Evolutionary conservation across 2,797 vertebrate genomes (phyloP), one percentile per base, ranked within the genome.

Genomic region (Syncerus caffer): DNA sequence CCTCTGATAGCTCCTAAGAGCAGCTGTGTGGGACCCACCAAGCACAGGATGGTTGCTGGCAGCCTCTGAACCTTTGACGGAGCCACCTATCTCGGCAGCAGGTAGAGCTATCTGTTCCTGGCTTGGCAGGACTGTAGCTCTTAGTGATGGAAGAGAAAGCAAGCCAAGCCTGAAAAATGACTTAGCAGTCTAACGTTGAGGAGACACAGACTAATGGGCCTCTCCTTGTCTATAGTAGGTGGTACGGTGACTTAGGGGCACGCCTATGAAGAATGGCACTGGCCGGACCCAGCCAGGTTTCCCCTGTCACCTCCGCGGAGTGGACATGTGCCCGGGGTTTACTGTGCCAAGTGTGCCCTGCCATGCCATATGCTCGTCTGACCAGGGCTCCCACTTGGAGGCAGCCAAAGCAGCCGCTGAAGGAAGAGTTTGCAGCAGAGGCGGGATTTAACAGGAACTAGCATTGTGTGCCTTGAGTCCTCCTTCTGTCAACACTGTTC

Each of bases 121-220:
- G 55, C 51, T 38, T 92, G 97, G 90, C 97, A 97, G 96, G 79
- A 51, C 2, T 25, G 80, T 95, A 45, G 25, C 80, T 98, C 96
- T 97, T 97, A 29, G n/a, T 96, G 95, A 97, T 96, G 90, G 85
- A 97, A 89, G 96, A 91, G 67, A 95, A 95, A 91, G 93, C 76
- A 47, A 94, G 92, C 79, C 89, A 90, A 96, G 80, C 47, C 86
- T 98, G 97, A 97, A 97, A 97, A 97, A 97, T 94, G 90, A 88
- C 90, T 93, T 85, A 64, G 45, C 38, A 62, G 91, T 97, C 92
- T 91, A 96, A 89, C 2, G 2, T 27, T 74, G 45, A 92, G 74
- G 15, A 95, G 96, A 95, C 95, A 85, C 13, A 92, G 89, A 95
- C 60, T 95, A 96, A 97, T 88, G 91, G 60, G 27, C 58, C 74